Conservation (phyloP, 2,797 vertebrate genomes). For the Prunella strophiata region DNA sequence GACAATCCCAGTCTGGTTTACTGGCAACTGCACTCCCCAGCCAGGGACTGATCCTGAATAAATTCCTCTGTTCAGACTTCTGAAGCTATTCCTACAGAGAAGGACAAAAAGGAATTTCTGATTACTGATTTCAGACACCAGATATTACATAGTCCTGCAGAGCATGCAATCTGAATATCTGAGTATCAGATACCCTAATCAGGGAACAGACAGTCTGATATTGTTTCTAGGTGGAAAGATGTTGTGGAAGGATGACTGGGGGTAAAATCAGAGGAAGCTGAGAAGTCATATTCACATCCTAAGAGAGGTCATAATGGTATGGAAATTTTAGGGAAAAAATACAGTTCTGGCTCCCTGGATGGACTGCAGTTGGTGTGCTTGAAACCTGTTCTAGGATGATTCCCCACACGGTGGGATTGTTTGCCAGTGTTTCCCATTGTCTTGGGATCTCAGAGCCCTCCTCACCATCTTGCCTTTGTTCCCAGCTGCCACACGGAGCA, state of each 20-base stretch:
- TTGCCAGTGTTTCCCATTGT: neutral
- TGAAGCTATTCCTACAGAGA: neutral
- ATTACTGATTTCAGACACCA: neutral
- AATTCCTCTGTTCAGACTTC: neutral
- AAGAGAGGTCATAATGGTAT: neutral
- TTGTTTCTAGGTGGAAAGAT: neutral
- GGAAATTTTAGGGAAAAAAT: neutral
- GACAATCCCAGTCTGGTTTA: neutral
- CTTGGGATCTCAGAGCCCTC: neutral
- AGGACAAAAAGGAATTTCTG: neutral
- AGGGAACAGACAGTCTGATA: neutral
- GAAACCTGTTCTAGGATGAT: neutral
- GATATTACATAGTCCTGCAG: neutral
- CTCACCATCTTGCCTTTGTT: no score
- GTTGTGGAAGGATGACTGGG: neutral
- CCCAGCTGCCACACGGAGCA: neutral
- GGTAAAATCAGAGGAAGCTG: neutral
- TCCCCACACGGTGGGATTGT: accelerated
- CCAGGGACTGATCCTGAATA: neutral
- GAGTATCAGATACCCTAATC: neutral
- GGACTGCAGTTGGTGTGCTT: accelerated
- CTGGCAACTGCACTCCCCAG: neutral
- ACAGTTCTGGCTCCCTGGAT: neutral
- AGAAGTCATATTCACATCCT: neutral
- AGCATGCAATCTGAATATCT: neutral